A percentile compares a stretch with the other conserved stretches of the same genome.
Conservation (phyloP, 2,797 vertebrate genomes). For the Remorina albescens region DNA sequence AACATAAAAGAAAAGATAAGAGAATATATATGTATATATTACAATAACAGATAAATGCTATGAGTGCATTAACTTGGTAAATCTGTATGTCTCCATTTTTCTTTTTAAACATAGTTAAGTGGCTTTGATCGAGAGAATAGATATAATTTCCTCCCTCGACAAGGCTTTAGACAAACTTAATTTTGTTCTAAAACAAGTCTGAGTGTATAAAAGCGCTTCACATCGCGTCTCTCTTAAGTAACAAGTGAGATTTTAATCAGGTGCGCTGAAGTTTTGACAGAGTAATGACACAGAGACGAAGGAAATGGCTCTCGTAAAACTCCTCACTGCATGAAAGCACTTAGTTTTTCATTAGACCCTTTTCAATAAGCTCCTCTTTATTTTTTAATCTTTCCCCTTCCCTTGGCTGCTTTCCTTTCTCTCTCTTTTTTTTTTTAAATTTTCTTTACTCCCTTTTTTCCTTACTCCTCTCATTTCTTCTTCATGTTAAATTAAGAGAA, state of each 20-base stretch:
- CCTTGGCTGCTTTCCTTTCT: too few relatives aligned
- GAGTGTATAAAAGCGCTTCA: slow-evolving; percentile 31
- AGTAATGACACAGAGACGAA: slow-evolving; percentile 66
- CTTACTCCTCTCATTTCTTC: not conserved
- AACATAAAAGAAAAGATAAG: too few relatives aligned
- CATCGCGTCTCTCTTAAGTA: slow-evolving; percentile 42
- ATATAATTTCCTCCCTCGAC: slow-evolving; percentile 34
- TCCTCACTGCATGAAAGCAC: slow-evolving; percentile 57
- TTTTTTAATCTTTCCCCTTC: too few relatives aligned
- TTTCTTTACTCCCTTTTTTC: not conserved
- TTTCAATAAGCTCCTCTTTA: slow-evolving; percentile 23
- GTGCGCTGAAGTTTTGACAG: slow-evolving; percentile 63
- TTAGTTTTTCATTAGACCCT: slow-evolving; percentile 61
- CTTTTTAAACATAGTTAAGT: not conserved
- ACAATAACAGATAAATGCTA: not conserved
- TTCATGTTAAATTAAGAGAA: slow-evolving; percentile 23
- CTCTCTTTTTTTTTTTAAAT: too few relatives aligned
- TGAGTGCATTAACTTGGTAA: not conserved
- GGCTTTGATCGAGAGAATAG: slow-evolving; percentile 8
- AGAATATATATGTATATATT: not conserved
- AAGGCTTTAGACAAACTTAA: slow-evolving; percentile 42
- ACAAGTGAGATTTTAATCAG: slow-evolving; percentile 65
- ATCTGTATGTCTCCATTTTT: not conserved
- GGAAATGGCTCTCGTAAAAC: slow-evolving; percentile 63
- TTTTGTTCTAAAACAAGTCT: slow-evolving; percentile 56